Base-by-base conservation (phyloP, 2,797 vertebrate genomes). In the Buceros bicornis region DNA sequence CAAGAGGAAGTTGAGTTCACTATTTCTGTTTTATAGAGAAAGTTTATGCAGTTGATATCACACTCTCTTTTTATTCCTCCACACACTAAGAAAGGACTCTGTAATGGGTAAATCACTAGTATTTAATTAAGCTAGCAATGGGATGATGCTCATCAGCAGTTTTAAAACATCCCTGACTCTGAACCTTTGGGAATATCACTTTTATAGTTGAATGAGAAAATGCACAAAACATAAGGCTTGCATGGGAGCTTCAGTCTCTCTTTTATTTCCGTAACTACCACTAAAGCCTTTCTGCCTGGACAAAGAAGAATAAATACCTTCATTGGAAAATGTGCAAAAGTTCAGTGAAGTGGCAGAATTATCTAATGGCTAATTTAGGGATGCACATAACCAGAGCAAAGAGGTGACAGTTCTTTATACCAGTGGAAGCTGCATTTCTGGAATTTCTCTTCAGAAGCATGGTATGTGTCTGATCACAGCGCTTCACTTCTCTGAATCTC, bases 331-430 rank as follows among this genome's bases (percentile, higher is more conserved):
- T 66, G 58, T 28, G 37, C 47, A 61, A 8, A 91, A 90, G 82
- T 86, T 94, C 85, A 94, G 26, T 81, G 69, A 92, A 96, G 76
- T 92, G 85, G 89, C 61, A 95, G 82, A 94, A 93, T 86, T 93
- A 91, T 70, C 89, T 95, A 92, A 95, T 42, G 50, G 80, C 40
- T 96, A 93, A 95, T 91, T 94, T 96, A 76, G 40, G 78, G 88
- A 90, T 58, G 71, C 47, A 79, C 58, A 89, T 93, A 93, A 89
- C 58, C 58, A 82, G 73, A 82, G 73, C 58, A 90, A 83, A 92
- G 54, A 92, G 91, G 91, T 79, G 73, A 72, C 53, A 62, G 82
- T 33, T 89, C 40, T 83, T 90, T 79, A n/a, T n/a, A 82, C 17
- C 33, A 86, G 76, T 33, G 92, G 89, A 89, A 87, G 72, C 31